Percentiles rank a stretch among this genome's conserved stretches.
Conservation (phyloP, 2,888 invertebrate species). For the Amaurobius ferox region DNA sequence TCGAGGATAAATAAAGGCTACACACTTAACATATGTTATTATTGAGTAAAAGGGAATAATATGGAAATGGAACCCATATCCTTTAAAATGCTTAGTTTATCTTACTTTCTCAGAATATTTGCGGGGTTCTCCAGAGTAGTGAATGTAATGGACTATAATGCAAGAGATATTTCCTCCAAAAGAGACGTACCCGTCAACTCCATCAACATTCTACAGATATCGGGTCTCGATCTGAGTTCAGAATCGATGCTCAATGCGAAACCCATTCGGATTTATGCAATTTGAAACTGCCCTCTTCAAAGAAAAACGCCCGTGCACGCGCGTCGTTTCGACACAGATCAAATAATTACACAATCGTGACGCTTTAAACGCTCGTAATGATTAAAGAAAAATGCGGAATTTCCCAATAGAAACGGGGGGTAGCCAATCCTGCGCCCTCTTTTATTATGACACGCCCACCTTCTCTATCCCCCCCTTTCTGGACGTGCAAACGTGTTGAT, state of each 20-base stretch:
- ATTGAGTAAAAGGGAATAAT: no score
- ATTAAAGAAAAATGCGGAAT: constrained; percentile 14
- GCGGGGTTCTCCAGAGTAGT: no score
- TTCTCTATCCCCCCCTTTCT: neutral
- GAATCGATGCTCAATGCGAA: neutral
- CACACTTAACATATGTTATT: no score
- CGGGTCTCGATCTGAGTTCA: neutral
- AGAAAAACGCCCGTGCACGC: neutral
- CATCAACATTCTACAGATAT: no score
- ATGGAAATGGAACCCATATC: no score
- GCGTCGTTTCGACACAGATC: constrained; percentile 4
- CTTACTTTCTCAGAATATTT: no score
- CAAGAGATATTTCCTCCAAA: no score
- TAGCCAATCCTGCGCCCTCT: neutral
- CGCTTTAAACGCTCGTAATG: constrained; percentile 12
- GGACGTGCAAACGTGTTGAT: constrained; percentile 20
- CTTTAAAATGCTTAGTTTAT: no score
- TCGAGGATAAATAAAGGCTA: no score
- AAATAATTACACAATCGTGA: constrained; percentile 4
- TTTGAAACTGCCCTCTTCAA: neutral
- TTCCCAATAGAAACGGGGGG: neutral
- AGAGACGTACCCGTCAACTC: no score
- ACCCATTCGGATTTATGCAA: neutral
- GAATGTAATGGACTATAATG: no score
- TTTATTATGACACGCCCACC: neutral